Evolutionary conservation across 2,113 vertebrate species (phyloP), one percentile per base, ranked within the genome.

Genomic region (Grammomys dolichurus): DNA sequence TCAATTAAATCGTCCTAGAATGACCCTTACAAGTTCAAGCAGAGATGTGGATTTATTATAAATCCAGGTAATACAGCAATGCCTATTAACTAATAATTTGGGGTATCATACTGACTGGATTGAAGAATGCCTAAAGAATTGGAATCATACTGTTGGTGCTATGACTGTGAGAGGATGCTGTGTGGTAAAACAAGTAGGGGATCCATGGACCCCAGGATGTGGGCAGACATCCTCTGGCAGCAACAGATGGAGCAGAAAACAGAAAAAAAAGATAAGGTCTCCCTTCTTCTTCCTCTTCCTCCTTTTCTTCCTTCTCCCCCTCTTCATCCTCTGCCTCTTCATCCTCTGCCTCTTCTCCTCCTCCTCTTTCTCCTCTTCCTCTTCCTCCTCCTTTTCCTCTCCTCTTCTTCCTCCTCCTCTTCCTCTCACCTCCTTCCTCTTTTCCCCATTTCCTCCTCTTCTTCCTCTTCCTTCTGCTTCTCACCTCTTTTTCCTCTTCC

Each of bases 271-370:
- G 12, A 40, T 14, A 43, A 31, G 19, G 7, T 26, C 24, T 60
- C 48, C 70, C 10, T 28, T n/a, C 43, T 4, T 24, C 13, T 60
- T 10, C 5, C 40, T 60, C 10, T 8, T 28, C 5, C 69, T 9
- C 7, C 12, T 51, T 36, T 28, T 24, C 4, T 1, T 14, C 0
- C 17, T 36, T n/a, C 36, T n/a, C 40, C 36, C 5, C 33, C 1
- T 36, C 14, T 6, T 16, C 31, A 1, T 33, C 28, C 31, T 33
- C 56, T 17, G 3, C 36, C 4, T 26, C 20, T 60, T 9, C 5
- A 22, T 63, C 12, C 17, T 33, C 1, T 56, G 7, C 63, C 20
- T n/a, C 69, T 22, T 43, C 63, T 58, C 7, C 8, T n/a, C 56
- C 3, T 11, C 31, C 60, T 17, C 10, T 22, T 63, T 4, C 26